Conservation (phyloP, 1,140 invertebrate genomes). For the Cotesia chilonis region DNA sequence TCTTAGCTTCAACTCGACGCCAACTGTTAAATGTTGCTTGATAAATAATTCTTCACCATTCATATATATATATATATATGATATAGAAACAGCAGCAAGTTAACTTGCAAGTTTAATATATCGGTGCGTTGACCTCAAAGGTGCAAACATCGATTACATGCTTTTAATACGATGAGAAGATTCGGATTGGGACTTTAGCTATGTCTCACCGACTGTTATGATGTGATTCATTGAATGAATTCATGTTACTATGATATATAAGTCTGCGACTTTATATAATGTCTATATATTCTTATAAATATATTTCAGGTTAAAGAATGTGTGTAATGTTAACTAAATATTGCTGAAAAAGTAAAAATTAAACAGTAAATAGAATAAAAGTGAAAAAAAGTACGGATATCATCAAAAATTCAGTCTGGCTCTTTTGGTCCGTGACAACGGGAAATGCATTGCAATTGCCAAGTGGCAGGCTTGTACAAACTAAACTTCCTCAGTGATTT, state of each 20-base stretch:
- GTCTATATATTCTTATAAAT: neutral
- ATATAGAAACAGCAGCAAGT: constrained; percentile 30
- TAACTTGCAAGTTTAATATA: constrained; percentile 32
- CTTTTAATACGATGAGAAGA: constrained; percentile 28
- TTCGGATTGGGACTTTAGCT: neutral
- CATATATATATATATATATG: neutral
- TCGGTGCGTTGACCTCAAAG: constrained; percentile 35
- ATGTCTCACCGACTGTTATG: neutral
- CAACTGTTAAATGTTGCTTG: constrained; percentile 34
- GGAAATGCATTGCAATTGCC: constrained; percentile 38
- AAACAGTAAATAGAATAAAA: constrained; percentile 19
- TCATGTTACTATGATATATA: constrained; percentile 7
- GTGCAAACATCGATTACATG: constrained; percentile 36
- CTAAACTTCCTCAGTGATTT: constrained; percentile 25
- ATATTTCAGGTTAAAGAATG: neutral
- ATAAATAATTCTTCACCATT: constrained; percentile 36
- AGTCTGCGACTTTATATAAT: constrained; percentile 15
- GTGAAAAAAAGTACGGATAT: neutral
- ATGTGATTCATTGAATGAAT: constrained; percentile 15
- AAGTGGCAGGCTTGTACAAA: constrained; percentile 14
- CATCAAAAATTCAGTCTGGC: constrained; percentile 42
- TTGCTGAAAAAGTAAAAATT: neutral
- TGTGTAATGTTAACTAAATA: neutral
- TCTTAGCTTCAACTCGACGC: constrained; percentile 10
- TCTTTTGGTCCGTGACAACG: constrained; percentile 36